Conservation (phyloP, 2,797 vertebrate genomes). For the Lithobates pipiens region DNA sequence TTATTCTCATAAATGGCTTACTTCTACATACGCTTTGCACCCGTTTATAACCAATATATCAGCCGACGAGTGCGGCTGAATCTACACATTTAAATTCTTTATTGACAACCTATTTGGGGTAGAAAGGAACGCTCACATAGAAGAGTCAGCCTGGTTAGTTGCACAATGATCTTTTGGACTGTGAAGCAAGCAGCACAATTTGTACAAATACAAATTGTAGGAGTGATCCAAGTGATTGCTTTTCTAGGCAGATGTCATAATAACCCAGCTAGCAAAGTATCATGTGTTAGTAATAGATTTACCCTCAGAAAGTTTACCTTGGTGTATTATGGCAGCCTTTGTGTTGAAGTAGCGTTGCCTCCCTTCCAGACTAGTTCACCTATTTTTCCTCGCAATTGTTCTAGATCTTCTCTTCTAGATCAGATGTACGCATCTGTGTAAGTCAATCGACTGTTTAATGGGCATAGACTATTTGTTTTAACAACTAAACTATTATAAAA, state of each 20-base stretch:
- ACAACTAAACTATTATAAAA: too few relatives aligned
- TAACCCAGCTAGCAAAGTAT: too few relatives aligned
- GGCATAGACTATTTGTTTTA: too few relatives aligned
- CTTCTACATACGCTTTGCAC: neutral
- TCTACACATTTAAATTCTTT: neutral
- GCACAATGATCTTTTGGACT: slow-evolving; percentile 31
- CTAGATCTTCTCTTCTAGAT: too few relatives aligned
- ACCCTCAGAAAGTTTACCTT: too few relatives aligned
- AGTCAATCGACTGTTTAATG: too few relatives aligned
- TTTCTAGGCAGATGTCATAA: neutral
- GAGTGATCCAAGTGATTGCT: neutral
- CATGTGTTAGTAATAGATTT: neutral
- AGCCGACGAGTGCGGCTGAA: neutral
- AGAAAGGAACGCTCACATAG: neutral
- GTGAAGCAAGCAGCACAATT: slow-evolving; percentile 11
- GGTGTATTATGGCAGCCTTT: too few relatives aligned
- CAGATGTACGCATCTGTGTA: too few relatives aligned
- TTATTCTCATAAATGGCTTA: neutral
- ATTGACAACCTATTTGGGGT: neutral
- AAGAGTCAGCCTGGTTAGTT: slow-evolving; percentile 3
- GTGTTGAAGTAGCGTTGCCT: too few relatives aligned
- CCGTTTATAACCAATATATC: too few relatives aligned
- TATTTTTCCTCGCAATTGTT: too few relatives aligned
- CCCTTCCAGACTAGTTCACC: too few relatives aligned
- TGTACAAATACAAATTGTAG: slow-evolving; percentile 13